phyloP scores from a whole-genome alignment of 2,113 vertebrate genomes.

The Melanerpes aurifrons region DNA sequence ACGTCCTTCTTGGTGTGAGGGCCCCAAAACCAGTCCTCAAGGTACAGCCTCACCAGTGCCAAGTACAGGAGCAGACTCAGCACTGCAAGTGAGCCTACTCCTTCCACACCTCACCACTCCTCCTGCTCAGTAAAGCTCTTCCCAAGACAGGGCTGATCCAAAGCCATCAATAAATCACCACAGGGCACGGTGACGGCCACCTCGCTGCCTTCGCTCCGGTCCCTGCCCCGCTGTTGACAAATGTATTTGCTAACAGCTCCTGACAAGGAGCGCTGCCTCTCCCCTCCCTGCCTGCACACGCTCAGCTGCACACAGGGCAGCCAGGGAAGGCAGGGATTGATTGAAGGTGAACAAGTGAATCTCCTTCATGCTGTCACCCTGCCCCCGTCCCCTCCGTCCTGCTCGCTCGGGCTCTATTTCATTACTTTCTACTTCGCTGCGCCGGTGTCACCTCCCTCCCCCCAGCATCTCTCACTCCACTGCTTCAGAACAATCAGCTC shows the following conservation, averaged over 20 bases:
- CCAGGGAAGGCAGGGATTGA: constrained; percentile 75
- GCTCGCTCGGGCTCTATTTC: constrained; percentile 5
- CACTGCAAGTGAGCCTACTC: not conserved
- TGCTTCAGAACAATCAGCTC: constrained; percentile 65
- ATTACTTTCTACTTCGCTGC: constrained; percentile 15
- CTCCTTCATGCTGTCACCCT: constrained; percentile 74
- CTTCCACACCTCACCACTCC: not conserved
- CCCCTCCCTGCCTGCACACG: not conserved
- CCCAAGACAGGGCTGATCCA: not conserved
- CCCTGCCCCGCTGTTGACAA: constrained; percentile 48
- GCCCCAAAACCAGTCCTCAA: not conserved
- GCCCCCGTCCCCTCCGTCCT: constrained; percentile 10
- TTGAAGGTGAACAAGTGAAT: constrained; percentile 82
- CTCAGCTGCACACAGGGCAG: constrained; percentile 1
- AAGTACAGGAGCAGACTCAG: not conserved
- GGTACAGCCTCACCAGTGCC: not conserved
- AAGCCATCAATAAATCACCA: constrained; percentile 41
- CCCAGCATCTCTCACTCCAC: not conserved
- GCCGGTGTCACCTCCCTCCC: not conserved
- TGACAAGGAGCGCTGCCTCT: constrained; percentile 12
- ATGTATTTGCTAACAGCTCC: constrained; percentile 65
- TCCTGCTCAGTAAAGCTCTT: not conserved
- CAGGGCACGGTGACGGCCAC: not conserved
- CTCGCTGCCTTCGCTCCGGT: not conserved
- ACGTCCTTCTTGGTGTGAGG: not conserved